Evolutionary conservation across 2,888 invertebrate species (phyloP), one percentile per base, ranked within the genome.

Genomic region (Metacarcinus magister): DNA sequence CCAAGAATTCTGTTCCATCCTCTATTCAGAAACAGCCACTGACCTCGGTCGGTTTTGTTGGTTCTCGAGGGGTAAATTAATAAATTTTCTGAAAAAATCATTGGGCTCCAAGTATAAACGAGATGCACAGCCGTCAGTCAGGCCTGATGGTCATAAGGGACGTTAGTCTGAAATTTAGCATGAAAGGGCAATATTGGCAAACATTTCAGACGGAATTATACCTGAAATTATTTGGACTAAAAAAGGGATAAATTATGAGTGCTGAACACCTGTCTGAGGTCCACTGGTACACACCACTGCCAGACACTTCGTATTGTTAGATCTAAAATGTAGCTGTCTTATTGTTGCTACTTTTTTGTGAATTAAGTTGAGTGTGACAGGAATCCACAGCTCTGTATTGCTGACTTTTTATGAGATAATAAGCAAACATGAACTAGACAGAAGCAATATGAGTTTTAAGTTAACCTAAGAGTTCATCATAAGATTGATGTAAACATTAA

Each of bases 241-340:
- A 82, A 23, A 32, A 82, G 82, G 82, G 82, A 82, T 82, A 82
- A 82, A 32, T 82, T 32, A 16, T 82, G 82, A 82, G 32, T 82
- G 82, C 32, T 82, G 32, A 82, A 82, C 82, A 82, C 82, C 82
- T 82, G 82, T 82, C 82, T 82, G 82, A 82, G 82, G 82, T 82
- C 82, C 82, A 82, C 82, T 82, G 82, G 82, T 82, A 82, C 82
- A 82, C 82, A 82, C 82, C 82, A 82, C 82, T 82, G 82, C 82
- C 82, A 82, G 82, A 82, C 82, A 82, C 82, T 82, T 82, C 32
- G 82, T 82, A 82, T 82, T 82, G 82, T 82, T 82, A 82, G 82
- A 32, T 8, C 32, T 82, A 13, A 23, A 82, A 32, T 32, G 82
- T 28, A 82, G 32, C 82, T 28, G 82, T 82, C 8, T 19, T 28